phyloP scores from a whole-genome alignment of 92 coral and sea anemone species.

The Plumapathes pennacea region DNA sequence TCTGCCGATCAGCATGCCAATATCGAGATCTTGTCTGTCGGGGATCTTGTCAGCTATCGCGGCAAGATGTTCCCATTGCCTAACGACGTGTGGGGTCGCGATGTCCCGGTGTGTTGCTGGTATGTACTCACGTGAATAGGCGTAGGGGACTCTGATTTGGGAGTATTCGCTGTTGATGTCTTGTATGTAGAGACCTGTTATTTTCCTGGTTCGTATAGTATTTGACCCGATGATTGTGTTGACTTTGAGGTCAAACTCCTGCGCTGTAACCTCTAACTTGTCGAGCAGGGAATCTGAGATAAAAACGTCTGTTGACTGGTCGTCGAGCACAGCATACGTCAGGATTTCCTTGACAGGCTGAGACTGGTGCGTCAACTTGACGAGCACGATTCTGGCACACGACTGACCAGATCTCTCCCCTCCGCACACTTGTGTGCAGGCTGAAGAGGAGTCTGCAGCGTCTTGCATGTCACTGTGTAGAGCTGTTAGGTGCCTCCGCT shows the following conservation, averaged over 20 bases:
- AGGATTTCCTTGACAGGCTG: constrained; percentile 5
- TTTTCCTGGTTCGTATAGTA: constrained; percentile 28
- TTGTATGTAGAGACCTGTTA: constrained; percentile 30
- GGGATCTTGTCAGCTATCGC: constrained; percentile 36
- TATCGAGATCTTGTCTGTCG: constrained; percentile 48
- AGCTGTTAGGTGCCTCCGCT: constrained; percentile 49
- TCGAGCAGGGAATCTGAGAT: constrained; percentile 31
- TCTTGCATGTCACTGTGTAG: constrained; percentile 18
- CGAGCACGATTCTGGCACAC: constrained; percentile 61
- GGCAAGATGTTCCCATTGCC: constrained; percentile 51
- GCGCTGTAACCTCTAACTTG: constrained; percentile 21
- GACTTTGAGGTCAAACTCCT: constrained; percentile 32
- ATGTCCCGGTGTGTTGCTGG: constrained; percentile 47
- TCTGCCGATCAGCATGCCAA: constrained; percentile 52
- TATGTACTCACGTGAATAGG: constrained; percentile 34
- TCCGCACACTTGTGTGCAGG: constrained; percentile 66
- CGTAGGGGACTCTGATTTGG: constrained; percentile 15
- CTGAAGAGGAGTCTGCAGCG: constrained; percentile 18
- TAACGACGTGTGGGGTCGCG: constrained; percentile 57
- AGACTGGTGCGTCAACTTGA: constrained; percentile 21
- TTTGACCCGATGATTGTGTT: constrained; percentile 53
- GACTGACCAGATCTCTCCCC: constrained; percentile 45
- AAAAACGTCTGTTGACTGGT: constrained; percentile 52
- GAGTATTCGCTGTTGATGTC: constrained; percentile 21
- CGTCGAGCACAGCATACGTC: too few species aligned